Base-by-base conservation (phyloP, 2,888 invertebrate genomes). In the Acleris laterana region DNA sequence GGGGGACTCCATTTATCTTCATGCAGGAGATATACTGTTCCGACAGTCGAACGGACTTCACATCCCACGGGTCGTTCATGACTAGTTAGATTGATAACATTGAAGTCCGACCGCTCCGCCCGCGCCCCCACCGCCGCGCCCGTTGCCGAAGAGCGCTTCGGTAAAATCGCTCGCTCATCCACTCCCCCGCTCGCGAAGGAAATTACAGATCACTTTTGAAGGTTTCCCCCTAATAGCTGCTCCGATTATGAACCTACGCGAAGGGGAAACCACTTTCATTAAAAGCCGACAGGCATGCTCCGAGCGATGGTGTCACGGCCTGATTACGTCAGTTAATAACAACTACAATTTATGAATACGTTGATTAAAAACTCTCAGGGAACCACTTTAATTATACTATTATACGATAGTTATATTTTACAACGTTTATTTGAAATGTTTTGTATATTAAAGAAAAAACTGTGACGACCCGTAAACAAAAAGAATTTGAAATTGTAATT, bases 1-100 rank as follows among this genome's bases (percentile, higher is more conserved):
- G 95, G 20, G 96, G 95, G 59, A 94, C 89, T 65, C 96, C 96
- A 84, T 95, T 95, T 72, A 96, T 93, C 93, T 94, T 95, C 82
- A 96, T 96, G 75, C 95, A 95, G 53, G 96, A 96, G 63, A 94
- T 87, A 78, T 95, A 96, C 68, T 89, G 88, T 61, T 84, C 83
- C 3, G 85, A 77, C 68, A 84, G 83, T 66, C 86, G 84, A 76
- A 90, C 89, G 42, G 86, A 88, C 74, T 93, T 93, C 16, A 92
- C 93, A 69, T 90, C 88, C 91, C 91, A 93, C 77, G 91, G 90
- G 72, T 92, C 92, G 74, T 93, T 85, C 93, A 93, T 93, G 60
- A 73, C 81, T 56, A 76, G 52, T 63, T 60, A 44, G 55, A 55
- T 25, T 17, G 69, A 71, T 75, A 69, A 75, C 74, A 78, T 66